Conservation (phyloP, 2,113 vertebrate genomes). For the Leptobrachium ailaonicum region DNA sequence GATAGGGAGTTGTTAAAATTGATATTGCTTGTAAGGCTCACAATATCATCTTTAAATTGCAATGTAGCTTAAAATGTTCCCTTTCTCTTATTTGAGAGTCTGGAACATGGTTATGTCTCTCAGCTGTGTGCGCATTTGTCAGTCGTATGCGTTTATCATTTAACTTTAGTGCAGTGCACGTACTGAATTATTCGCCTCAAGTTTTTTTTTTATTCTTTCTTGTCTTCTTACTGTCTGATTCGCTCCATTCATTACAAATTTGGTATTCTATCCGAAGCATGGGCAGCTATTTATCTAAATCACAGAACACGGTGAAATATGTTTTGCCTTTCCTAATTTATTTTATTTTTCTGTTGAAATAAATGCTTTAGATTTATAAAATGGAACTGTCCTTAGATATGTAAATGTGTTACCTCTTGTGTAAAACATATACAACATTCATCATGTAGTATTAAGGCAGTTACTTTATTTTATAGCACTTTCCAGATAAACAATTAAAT, state of each 20-base stretch:
- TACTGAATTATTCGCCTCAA: conserved; percentile 28
- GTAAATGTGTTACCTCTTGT: conserved; percentile 16
- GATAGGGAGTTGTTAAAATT: conserved; percentile 49
- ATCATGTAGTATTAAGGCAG: conserved; percentile 11
- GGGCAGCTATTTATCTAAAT: conserved; percentile 1
- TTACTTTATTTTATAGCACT: background rate
- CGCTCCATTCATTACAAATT: conserved; percentile 27
- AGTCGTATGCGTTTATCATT: conserved; percentile 44
- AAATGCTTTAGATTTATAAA: background rate
- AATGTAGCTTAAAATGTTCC: conserved; percentile 47
- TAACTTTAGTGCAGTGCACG: conserved; percentile 34
- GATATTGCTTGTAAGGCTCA: conserved; percentile 46
- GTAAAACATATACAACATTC: conserved; percentile 3
- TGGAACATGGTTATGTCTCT: conserved; percentile 35
- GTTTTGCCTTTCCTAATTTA: conserved; percentile 1
- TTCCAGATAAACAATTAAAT: conserved; percentile 21
- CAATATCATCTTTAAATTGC: conserved; percentile 49
- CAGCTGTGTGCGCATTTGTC: conserved; percentile 37
- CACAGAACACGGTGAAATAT: conserved; percentile 4
- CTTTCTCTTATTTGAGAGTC: conserved; percentile 43
- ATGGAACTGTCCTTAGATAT: conserved; percentile 1
- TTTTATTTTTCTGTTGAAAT: conserved; percentile 26
- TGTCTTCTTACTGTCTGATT: conserved; percentile 23
- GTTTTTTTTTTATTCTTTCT: conserved; percentile 20
- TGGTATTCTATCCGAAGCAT: conserved; percentile 31